A percentile compares a stretch with the other conserved stretches of the same genome.
Conservation (phyloP, 1,140 invertebrate genomes). For the Drosophila repleta region DNA sequence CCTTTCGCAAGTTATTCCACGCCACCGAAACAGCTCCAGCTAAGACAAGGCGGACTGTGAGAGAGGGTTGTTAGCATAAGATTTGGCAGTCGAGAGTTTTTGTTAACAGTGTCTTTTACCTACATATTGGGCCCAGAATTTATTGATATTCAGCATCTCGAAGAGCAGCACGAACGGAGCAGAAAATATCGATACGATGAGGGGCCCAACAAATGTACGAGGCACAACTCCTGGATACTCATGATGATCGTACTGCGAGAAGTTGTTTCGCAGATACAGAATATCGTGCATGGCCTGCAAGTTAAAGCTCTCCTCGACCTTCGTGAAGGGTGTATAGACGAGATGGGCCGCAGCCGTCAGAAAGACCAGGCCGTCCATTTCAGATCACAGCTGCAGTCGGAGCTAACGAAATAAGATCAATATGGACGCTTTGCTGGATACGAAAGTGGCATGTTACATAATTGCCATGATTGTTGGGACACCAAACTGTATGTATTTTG, state of each 20-base stretch:
- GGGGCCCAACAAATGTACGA: constrained; percentile 96
- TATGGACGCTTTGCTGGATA: constrained; percentile 23
- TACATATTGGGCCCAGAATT: constrained; percentile 95
- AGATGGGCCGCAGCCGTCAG: constrained; percentile 91
- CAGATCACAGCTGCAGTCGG: background rate
- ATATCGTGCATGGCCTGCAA: constrained; percentile 99
- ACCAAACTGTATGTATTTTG: constrained; percentile 38
- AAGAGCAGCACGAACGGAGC: constrained; percentile 90
- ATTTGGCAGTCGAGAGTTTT: constrained; percentile 4
- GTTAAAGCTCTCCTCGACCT: constrained; percentile 99
- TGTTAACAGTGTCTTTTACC: constrained; percentile 87
- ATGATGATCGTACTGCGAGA: constrained; percentile 98
- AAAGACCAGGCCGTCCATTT: constrained; percentile 85
- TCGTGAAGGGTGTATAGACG: constrained; percentile 96
- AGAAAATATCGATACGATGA: constrained; percentile 92
- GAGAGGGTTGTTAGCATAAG: constrained; percentile 6
- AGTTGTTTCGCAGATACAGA: constrained; percentile 93
- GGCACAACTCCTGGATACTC: constrained; percentile 99
- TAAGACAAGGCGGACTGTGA: constrained; percentile 93
- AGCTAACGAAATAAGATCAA: constrained; percentile 17
- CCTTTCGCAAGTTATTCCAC: constrained; percentile 89
- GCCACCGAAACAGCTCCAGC: constrained; percentile 90
- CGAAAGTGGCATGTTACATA: constrained; percentile 58
- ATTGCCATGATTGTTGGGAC: constrained; percentile 51
- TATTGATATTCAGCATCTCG: constrained; percentile 89